Evolutionary conservation across 1,140 invertebrate genomes (phyloP).

Genomic region (Calephelis virginiensis): DNA sequence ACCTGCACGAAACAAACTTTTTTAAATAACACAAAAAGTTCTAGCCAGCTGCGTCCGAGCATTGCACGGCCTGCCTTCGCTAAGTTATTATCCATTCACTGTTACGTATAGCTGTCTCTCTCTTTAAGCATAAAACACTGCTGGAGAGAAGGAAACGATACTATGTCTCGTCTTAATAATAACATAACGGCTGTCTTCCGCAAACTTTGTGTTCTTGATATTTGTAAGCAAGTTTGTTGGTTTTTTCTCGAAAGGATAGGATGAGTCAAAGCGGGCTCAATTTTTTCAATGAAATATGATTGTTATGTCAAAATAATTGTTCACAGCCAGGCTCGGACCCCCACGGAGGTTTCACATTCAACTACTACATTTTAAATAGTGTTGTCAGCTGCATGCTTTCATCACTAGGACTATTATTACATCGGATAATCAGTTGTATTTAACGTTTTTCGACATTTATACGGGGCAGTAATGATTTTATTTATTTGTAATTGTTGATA

Average conservation of each 20-base stretch:
- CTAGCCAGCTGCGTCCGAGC: conserved; percentile 73
- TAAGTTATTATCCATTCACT: conserved; percentile 58
- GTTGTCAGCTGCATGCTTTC: conserved; percentile 6
- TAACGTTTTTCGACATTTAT: not conserved
- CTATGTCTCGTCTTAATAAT: conserved; percentile 28
- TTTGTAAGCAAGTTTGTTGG: conserved; percentile 50
- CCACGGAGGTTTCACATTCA: conserved; percentile 31
- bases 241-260: conserved; percentile 51
- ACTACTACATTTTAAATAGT: conserved; percentile 28
- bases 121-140: conserved; percentile 24
- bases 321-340: conserved; percentile 31
- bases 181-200: conserved; percentile 71
- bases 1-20: conserved; percentile 71
- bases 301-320: conserved; percentile 51
- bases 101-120: conserved; percentile 50
- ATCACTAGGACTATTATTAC: not conserved
- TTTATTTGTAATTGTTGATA: not conserved
- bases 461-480: not conserved
- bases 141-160: conserved; percentile 46
- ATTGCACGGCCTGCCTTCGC: conserved; percentile 61
- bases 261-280: conserved; percentile 37
- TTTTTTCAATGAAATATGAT: conserved; percentile 56
- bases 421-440: no score
- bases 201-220: conserved; percentile 56
- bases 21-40: conserved; percentile 66